A percentile compares a stretch with the other conserved stretches of the same genome.
Conservation (phyloP, 2,888 invertebrate genomes). For the Dynastes grantii region DNA sequence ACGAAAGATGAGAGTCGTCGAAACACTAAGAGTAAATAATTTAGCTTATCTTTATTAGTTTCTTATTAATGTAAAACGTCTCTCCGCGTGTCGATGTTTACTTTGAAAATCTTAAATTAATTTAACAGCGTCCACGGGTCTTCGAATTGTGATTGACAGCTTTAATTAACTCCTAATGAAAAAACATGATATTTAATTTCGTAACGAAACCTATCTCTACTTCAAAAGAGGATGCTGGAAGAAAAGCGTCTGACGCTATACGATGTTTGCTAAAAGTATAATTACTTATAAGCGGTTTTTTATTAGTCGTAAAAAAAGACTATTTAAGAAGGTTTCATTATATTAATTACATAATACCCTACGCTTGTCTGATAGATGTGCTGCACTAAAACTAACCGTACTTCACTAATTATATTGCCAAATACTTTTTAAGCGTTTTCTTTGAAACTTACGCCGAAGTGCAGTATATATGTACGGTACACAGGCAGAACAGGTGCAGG, state of each 20-base stretch:
- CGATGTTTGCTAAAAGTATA: conserved; percentile 7
- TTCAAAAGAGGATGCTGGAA: background rate
- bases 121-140: background rate
- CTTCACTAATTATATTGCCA: conserved; percentile 35
- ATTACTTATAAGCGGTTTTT: background rate
- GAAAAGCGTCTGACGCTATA: too few species aligned
- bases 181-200: conserved; percentile 4
- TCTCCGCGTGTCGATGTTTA: background rate
- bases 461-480: background rate
- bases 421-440: conserved; percentile 22
- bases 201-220: background rate
- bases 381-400: background rate
- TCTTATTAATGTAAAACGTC: background rate
- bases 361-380: background rate
- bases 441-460: background rate
- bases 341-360: conserved; percentile 13
- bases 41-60: too few species aligned
- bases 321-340: background rate
- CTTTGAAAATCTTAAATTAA: background rate
- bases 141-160: background rate
- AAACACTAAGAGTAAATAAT: background rate
- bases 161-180: conserved; percentile 10
- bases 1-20: background rate
- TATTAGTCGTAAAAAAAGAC: background rate
- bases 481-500: conserved; percentile 14